phyloP scores from a whole-genome alignment of 2,888 invertebrate genomes.

The Meandrusa payeni region DNA sequence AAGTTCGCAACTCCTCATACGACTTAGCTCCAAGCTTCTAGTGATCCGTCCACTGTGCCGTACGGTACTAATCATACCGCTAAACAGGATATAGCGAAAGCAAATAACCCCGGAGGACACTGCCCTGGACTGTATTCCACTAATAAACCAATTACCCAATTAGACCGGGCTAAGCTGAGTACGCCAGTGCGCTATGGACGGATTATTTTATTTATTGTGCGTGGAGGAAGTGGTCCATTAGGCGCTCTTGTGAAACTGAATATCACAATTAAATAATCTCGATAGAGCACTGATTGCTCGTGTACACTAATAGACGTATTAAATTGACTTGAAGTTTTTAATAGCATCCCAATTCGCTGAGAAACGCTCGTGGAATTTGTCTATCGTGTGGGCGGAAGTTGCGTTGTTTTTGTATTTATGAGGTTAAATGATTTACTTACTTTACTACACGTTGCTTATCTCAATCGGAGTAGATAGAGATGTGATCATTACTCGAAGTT shows the following conservation, averaged over 20 bases:
- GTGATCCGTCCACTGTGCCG: no score
- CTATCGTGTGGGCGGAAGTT: no score
- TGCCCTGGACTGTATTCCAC: slow-evolving; percentile 36
- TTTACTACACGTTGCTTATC: no score
- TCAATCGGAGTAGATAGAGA: no score
- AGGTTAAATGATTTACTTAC: no score
- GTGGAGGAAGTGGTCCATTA: slow-evolving; percentile 19
- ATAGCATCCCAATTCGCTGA: no score
- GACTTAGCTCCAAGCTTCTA: no score
- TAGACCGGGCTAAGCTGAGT: slow-evolving; percentile 25
- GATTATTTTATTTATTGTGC: slow-evolving; percentile 23
- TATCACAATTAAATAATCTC: slow-evolving; percentile 17
- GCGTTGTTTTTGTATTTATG: no score
- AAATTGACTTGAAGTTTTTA: neutral
- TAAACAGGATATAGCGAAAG: slow-evolving; percentile 7
- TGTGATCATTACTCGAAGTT: no score
- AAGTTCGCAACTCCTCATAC: no score
- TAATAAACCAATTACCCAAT: slow-evolving; percentile 48
- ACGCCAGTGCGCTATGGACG: neutral
- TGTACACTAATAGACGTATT: slow-evolving; percentile 3
- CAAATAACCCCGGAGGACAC: slow-evolving; percentile 18
- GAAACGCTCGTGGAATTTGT: no score
- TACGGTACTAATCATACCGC: no score
- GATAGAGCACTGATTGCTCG: slow-evolving; percentile 10
- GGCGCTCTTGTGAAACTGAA: slow-evolving; percentile 11